Conservation (phyloP, 2,797 vertebrate genomes). For the Coregonus sp. region DNA sequence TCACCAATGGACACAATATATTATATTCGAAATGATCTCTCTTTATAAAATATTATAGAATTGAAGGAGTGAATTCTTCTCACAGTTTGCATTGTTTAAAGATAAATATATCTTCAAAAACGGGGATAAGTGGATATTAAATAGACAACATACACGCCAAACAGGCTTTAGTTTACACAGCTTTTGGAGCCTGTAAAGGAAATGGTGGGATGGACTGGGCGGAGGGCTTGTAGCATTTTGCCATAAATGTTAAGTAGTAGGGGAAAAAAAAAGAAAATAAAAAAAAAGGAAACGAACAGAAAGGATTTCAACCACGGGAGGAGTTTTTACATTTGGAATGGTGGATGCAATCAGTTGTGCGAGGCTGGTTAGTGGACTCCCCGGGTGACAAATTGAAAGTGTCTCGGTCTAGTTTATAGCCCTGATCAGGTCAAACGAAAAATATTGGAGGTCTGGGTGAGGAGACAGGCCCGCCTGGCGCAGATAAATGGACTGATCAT, state of each 20-base stretch:
- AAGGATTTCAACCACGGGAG: conserved; percentile 64
- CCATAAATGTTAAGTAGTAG: conserved; percentile 38
- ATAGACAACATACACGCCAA: background rate
- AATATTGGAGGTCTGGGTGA: conserved; percentile 91
- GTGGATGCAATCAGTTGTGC: conserved; percentile 72
- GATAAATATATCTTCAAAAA: background rate
- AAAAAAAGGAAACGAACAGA: conserved; percentile 16
- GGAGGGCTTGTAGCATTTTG: conserved; percentile 11
- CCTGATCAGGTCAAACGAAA: conserved; percentile 93
- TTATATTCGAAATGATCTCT: background rate
- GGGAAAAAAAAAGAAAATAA: conserved; percentile 43
- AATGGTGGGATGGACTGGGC: background rate
- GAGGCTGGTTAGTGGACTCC: conserved; percentile 67
- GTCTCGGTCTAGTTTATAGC: conserved; percentile 91
- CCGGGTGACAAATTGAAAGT: conserved; percentile 92
- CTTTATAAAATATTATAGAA: background rate
- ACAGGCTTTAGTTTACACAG: background rate
- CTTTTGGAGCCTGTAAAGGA: background rate
- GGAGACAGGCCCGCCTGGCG: conserved; percentile 90
- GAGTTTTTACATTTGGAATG: conserved; percentile 70
- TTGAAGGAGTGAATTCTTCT: background rate
- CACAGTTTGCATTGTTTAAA: background rate
- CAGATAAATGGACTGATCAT: conserved; percentile 99
- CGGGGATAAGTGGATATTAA: background rate
- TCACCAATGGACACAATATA: conserved; percentile 6